Evolutionary conservation across 2,113 vertebrate species (phyloP).

Genomic region (Toxostoma redivivum): DNA sequence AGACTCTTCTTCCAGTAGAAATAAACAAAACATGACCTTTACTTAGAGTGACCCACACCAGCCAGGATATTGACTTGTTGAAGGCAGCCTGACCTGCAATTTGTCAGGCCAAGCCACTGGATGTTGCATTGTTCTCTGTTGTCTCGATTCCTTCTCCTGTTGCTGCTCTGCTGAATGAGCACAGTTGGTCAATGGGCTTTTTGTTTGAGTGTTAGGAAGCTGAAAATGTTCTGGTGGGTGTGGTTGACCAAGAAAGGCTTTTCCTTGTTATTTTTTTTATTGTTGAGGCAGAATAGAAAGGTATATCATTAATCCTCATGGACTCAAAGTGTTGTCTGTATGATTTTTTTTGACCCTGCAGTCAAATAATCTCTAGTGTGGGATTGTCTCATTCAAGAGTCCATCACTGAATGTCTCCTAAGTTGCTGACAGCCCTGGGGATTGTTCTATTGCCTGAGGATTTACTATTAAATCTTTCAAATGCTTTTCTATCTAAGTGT

Average conservation of each 20-base stretch:
- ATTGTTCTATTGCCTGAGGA: neutral
- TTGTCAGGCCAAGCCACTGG: neutral
- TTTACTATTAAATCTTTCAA: neutral
- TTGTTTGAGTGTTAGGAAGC: neutral
- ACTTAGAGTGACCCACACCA: neutral
- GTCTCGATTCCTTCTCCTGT: neutral
- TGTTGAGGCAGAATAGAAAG: neutral
- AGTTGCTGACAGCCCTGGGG: neutral
- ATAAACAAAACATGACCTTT: neutral
- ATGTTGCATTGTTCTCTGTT: neutral
- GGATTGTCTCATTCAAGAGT: neutral
- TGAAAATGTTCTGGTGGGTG: neutral
- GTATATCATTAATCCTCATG: neutral
- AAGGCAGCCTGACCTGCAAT: neutral
- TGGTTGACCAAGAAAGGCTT: neutral
- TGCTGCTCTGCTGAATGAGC: neutral
- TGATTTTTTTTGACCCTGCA: neutral
- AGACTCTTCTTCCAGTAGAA: neutral
- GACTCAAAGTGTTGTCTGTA: fast-evolving
- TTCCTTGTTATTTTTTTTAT: neutral
- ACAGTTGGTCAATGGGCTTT: neutral
- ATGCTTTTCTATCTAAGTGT: neutral
- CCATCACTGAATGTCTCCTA: neutral
- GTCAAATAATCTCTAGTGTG: neutral
- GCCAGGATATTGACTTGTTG: neutral